Conservation (phyloP, 2,113 vertebrate genomes). For the Nibea albiflora region DNA sequence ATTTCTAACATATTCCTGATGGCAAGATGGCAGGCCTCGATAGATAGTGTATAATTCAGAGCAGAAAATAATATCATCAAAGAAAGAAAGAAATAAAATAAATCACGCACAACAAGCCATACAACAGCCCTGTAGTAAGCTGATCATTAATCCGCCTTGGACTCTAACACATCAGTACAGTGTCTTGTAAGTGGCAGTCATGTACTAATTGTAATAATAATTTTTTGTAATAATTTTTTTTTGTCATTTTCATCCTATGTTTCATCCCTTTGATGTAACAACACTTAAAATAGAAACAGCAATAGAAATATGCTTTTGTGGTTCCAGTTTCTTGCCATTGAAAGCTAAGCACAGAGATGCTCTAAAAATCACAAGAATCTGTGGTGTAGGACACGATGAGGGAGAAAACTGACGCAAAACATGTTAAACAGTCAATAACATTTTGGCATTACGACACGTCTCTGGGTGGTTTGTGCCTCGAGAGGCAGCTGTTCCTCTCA, state of each 20-base stretch:
- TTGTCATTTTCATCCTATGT: slow-evolving; percentile 10
- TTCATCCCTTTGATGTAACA: slow-evolving; percentile 28
- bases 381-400: slow-evolving; percentile 7
- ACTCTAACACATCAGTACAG: slow-evolving; percentile 1
- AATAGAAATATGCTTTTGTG: slow-evolving; percentile 15
- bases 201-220: too few relatives aligned
- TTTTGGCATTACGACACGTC: slow-evolving; percentile 23
- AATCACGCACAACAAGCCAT: slow-evolving; percentile 5
- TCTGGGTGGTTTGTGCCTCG: slow-evolving; percentile 1
- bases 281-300: slow-evolving; percentile 19
- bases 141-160: slow-evolving; percentile 31
- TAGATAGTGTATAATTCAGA: slow-evolving; percentile 36
- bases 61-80: slow-evolving; percentile 30
- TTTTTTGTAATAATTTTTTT: too few relatives aligned
- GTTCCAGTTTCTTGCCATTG: not conserved
- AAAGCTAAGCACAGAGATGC: not conserved
- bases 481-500: slow-evolving; percentile 38
- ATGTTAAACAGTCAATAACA: slow-evolving; percentile 26
- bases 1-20: not conserved
- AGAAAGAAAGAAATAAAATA: not conserved
- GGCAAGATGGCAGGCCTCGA: not conserved
- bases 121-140: slow-evolving; percentile 29
- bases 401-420: slow-evolving; percentile 35
- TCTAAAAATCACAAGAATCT: not conserved
- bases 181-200: slow-evolving; percentile 23